Percentiles rank a stretch among this genome's conserved stretches.
Conservation (phyloP, 2,797 vertebrate genomes). For the Syngnathus rostellatus region DNA sequence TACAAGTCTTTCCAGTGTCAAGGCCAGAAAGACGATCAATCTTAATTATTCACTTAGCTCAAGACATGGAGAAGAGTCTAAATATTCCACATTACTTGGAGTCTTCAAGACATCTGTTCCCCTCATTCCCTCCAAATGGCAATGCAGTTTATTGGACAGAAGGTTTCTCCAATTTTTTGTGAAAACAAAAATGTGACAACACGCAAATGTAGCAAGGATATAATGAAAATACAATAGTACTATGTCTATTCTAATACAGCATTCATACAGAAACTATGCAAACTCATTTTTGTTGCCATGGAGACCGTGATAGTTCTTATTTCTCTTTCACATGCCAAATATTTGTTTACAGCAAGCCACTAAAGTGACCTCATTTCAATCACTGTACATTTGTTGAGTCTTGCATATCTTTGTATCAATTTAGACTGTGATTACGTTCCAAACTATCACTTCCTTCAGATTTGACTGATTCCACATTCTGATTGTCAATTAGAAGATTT, state of each 20-base stretch:
- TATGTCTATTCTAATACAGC: not conserved
- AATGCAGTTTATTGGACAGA: slow-evolving; percentile 12
- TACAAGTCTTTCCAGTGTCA: not conserved
- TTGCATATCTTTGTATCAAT: not conserved
- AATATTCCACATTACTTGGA: slow-evolving; percentile 4
- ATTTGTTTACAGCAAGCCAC: not conserved
- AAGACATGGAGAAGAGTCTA: not conserved
- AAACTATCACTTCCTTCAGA: not conserved
- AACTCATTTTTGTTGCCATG: not conserved
- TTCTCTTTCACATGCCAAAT: not conserved
- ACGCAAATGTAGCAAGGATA: not conserved
- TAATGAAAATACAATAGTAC: not conserved
- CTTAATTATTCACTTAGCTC: not conserved
- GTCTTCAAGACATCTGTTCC: slow-evolving; percentile 10
- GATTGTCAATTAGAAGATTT: not conserved
- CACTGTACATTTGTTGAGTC: not conserved
- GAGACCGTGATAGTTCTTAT: not conserved
- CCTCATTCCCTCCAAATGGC: slow-evolving; percentile 13
- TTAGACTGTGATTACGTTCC: not conserved
- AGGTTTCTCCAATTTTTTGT: not conserved
- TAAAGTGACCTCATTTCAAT: not conserved
- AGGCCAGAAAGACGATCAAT: not conserved
- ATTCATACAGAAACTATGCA: not conserved
- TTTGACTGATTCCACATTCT: not conserved
- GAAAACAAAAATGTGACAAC: not conserved